Base-by-base conservation (phyloP, 2,797 vertebrate species). In the Urocyon cinereoargenteus region DNA sequence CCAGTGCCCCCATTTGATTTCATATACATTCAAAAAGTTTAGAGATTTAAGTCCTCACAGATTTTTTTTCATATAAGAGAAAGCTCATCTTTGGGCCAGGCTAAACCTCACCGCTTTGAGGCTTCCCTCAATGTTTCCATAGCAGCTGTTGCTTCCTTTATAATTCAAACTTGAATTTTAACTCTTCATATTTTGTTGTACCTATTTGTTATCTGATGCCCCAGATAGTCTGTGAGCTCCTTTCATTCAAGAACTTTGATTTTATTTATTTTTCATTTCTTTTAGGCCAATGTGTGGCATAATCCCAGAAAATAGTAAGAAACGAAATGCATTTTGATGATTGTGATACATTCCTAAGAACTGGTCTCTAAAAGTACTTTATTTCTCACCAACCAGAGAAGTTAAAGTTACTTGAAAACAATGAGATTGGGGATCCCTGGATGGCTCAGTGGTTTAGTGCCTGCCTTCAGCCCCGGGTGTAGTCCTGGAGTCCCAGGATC, bases 211-310 rank as follows among this genome's bases (percentile, higher is more conserved):
- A 81, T 75, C 36, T 36, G 19, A 15, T 84, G 14, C 21, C 7
- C 26, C 55, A 88, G 36, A 12, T 15, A 75, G 16, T 40, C 51
- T 64, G 26, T 40, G n/a, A 84, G n/a, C 14, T 86, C 19, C 34
- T 68, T 93, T 81, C 94, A 28, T 81, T 90, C 2, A 55, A 3
- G 15, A 90, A 70, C 16, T 75, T 89, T 59, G 28, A 82, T 90
- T 95, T 96, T 66, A 84, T 70, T 93, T 84, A 77, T 72, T 92
- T 94, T 93, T 89, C 55, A 55, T 91, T 53, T 96, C 24, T 79
- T 87, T 34, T 57, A 95, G 45, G 28, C 8, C 12, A 85, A n/a
- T 16, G 72, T 66, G 26, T 83, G 51, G 19, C 21, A 51, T 26
- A 59, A 49, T 70, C 40, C 57, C n/a, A 72, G 62, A 53, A 4